A percentile compares a stretch with the other conserved stretches of the same genome.
Evolutionary conservation across 2,888 invertebrate genomes (phyloP).

Genomic region (Acheta domesticus): DNA sequence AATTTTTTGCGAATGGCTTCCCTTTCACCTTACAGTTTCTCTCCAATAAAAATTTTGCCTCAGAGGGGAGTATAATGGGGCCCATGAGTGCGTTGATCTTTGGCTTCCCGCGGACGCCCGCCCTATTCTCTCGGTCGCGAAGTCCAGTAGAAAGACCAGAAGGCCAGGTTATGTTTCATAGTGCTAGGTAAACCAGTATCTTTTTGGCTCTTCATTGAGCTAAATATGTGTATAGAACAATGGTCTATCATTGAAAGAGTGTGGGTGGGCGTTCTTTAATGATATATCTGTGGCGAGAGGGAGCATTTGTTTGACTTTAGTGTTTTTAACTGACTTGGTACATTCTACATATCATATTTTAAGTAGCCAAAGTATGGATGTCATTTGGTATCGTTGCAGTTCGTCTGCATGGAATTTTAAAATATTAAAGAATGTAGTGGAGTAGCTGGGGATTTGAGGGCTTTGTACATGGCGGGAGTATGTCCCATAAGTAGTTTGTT

Average conservation of each 20-base stretch:
- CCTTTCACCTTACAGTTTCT: neutral
- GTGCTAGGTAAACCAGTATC: too few species aligned
- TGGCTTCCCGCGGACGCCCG: slow-evolving; percentile 1
- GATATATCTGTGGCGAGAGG: slow-evolving; percentile 3
- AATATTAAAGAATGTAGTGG: neutral
- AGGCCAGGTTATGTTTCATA: too few species aligned
- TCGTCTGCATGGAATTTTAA: neutral
- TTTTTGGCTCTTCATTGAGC: too few species aligned
- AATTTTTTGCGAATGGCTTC: neutral
- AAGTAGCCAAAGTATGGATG: neutral
- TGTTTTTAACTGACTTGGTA: neutral
- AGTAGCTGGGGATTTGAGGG: neutral
- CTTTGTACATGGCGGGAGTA: neutral
- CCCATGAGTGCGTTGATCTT: too few species aligned
- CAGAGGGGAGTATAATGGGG: too few species aligned
- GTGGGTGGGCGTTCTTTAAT: slow-evolving; percentile 9
- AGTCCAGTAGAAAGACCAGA: too few species aligned
- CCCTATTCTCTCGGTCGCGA: neutral
- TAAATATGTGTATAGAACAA: too few species aligned
- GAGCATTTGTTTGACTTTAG: neutral
- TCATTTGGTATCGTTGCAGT: neutral
- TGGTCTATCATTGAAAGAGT: too few species aligned
- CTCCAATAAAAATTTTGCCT: too few species aligned
- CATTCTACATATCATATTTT: slow-evolving; percentile 2
- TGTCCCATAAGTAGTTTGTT: too few species aligned